phyloP scores from a whole-genome alignment of 2,113 vertebrate genomes.

The Microtus oregoni region DNA sequence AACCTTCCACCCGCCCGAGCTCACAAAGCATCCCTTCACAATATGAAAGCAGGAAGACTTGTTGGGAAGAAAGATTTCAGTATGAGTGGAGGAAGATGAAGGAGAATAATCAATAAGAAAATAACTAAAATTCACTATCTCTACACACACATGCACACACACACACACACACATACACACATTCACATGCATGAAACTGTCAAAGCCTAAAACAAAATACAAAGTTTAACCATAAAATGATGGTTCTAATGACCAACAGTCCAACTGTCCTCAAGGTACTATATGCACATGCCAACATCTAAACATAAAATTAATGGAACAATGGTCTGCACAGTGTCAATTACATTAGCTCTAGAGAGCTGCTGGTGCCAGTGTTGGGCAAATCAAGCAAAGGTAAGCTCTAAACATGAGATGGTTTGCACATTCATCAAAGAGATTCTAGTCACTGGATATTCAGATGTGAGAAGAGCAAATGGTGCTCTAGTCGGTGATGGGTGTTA shows the following conservation, averaged over 20 bases:
- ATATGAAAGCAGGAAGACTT: background rate
- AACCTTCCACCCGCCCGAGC: background rate
- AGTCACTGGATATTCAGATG: background rate
- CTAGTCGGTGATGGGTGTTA: background rate
- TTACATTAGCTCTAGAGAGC: background rate
- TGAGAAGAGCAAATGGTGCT: background rate
- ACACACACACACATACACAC: background rate
- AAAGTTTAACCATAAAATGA: background rate
- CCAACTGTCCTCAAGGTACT: background rate
- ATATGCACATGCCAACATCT: background rate
- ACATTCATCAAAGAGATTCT: background rate
- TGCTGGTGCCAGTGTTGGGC: background rate
- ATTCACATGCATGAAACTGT: background rate
- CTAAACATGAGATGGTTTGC: background rate
- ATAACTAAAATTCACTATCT: background rate
- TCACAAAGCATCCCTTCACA: background rate
- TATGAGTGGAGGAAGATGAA: too few species aligned
- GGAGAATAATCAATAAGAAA: background rate
- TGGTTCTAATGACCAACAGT: background rate
- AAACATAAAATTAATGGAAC: background rate
- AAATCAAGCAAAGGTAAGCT: background rate
- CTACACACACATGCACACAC: background rate
- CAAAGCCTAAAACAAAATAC: background rate
- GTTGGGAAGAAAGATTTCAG: background rate
- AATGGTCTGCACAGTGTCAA: background rate